phyloP scores from a whole-genome alignment of 2,888 invertebrate species.

The Erynnis tages region DNA sequence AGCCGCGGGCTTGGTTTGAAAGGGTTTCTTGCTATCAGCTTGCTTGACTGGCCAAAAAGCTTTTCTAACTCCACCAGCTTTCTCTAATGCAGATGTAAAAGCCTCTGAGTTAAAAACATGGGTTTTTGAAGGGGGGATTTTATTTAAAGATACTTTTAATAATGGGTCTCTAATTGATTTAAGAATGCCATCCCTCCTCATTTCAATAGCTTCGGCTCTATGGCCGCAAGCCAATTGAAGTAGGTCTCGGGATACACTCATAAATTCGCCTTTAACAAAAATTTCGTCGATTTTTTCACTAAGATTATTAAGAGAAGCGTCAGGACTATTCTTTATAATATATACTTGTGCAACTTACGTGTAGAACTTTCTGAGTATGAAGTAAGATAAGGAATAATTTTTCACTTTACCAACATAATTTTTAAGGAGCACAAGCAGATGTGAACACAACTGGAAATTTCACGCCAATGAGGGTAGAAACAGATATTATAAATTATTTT shows the following conservation, averaged over 20 bases:
- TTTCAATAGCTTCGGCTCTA: constrained; percentile 13
- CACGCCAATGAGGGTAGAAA: too few species aligned
- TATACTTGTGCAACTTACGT: too few species aligned
- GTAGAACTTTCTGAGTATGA: too few species aligned
- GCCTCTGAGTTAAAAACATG: not conserved
- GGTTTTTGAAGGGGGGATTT: not conserved
- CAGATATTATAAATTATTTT: too few species aligned
- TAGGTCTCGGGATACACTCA: constrained; percentile 1
- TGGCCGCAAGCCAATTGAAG: constrained; percentile 12
- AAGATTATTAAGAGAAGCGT: too few species aligned
- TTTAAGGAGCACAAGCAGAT: too few species aligned
- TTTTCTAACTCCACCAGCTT: constrained; percentile 5
- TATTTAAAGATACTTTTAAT: not conserved
- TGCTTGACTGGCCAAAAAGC: not conserved
- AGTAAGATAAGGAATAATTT: too few species aligned
- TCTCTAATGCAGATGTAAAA: not conserved
- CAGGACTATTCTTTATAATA: too few species aligned
- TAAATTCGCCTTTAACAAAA: constrained; percentile 1
- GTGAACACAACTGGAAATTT: too few species aligned
- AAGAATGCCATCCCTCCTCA: not conserved
- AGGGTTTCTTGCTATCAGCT: not conserved
- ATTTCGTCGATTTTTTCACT: not conserved
- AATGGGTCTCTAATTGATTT: constrained; percentile 1
- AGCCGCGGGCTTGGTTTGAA: not conserved
- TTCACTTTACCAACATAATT: too few species aligned